Conservation (phyloP, 1,140 invertebrate genomes). For the Papilio helenus region DNA sequence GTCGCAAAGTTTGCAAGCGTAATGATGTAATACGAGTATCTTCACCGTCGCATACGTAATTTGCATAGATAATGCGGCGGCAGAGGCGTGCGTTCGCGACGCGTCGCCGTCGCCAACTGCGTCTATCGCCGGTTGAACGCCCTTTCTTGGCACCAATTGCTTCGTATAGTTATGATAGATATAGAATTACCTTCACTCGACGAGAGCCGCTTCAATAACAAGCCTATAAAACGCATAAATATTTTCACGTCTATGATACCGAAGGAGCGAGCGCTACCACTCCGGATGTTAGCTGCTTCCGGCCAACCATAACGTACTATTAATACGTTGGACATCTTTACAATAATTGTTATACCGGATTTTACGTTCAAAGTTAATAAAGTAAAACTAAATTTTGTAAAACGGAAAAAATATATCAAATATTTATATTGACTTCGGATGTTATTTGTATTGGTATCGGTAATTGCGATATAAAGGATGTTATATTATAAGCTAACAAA, state of each 20-base stretch:
- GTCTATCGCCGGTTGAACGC: constrained; percentile 75
- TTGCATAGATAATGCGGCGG: constrained; percentile 30
- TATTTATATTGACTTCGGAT: constrained; percentile 18
- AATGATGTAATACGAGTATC: constrained; percentile 30
- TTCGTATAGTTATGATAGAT: constrained; percentile 54
- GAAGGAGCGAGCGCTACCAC: constrained; percentile 12
- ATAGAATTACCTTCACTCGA: constrained; percentile 55
- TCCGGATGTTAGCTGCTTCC: constrained; percentile 26
- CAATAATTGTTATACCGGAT: neutral
- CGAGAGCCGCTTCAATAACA: constrained; percentile 32
- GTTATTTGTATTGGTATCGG: neutral
- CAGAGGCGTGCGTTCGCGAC: constrained; percentile 48
- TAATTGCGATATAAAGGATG: neutral
- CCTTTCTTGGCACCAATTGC: constrained; percentile 71
- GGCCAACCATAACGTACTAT: neutral
- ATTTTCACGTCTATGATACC: constrained; percentile 37
- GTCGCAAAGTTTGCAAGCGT: constrained; percentile 21
- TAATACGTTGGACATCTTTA: constrained; percentile 6
- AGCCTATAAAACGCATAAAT: constrained; percentile 35
- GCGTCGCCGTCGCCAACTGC: constrained; percentile 56
- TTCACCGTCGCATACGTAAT: constrained; percentile 15
- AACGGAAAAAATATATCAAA: constrained; percentile 26
- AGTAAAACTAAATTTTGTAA: neutral
- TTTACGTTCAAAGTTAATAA: neutral
- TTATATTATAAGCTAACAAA: constrained; percentile 11